phyloP scores from a whole-genome alignment of 2,888 invertebrate genomes.

The Amphimallon solstitiale region DNA sequence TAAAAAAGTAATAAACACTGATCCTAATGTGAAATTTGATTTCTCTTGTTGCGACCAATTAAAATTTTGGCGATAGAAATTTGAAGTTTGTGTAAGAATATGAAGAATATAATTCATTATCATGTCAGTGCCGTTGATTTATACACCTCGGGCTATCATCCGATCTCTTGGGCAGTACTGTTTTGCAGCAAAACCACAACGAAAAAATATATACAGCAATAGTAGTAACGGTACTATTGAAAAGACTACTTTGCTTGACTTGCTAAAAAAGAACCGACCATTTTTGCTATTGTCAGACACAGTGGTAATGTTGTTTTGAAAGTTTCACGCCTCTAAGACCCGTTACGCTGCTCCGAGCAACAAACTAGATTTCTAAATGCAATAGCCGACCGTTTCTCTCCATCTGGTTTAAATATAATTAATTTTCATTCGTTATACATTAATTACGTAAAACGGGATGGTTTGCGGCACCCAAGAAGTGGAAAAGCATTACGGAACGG shows the following conservation, averaged over 20 bases:
- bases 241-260: constrained; percentile 7
- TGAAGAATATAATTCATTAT: no score
- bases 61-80: no score
- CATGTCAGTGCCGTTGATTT: no score
- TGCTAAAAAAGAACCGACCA: not conserved
- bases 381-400: constrained; percentile 11
- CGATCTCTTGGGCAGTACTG: constrained; percentile 15
- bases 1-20: no score
- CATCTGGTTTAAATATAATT: constrained; percentile 11
- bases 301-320: constrained; percentile 22
- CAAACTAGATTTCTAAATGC: constrained; percentile 26
- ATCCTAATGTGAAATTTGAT: no score
- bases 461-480: not conserved
- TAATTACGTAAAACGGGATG: constrained; percentile 5
- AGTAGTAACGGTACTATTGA: constrained; percentile 25
- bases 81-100: no score
- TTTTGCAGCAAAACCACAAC: constrained; percentile 18
- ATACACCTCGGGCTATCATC: constrained; percentile 6
- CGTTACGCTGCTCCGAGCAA: constrained; percentile 13
- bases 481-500: not conserved
- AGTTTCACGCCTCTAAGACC: constrained; percentile 21
- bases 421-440: constrained; percentile 16
- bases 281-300: constrained; percentile 23
- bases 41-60: no score
- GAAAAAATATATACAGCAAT: constrained; percentile 15